Conservation (phyloP, 2,113 vertebrate genomes). For the Labeo rohita region DNA sequence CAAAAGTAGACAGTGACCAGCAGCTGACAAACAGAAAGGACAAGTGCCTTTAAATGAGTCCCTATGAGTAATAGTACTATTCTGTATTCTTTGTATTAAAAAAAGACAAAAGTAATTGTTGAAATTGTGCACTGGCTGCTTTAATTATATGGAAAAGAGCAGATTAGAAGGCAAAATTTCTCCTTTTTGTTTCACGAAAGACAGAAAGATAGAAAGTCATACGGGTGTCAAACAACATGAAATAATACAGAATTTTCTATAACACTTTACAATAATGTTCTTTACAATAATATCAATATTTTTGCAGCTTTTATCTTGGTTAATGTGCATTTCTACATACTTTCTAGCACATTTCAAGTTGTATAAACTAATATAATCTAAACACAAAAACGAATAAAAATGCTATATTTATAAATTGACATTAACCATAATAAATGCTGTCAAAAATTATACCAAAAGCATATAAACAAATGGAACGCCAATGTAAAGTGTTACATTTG, state of each 20-base stretch:
- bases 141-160: not conserved
- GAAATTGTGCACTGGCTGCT: not conserved
- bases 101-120: not conserved
- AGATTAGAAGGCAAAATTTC: not conserved
- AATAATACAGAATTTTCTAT: not conserved
- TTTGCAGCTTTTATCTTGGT: not conserved
- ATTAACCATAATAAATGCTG: not conserved
- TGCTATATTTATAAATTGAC: not conserved
- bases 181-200: not conserved
- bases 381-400: not conserved
- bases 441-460: not conserved
- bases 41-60: not conserved
- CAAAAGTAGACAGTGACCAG: not conserved
- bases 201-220: not conserved
- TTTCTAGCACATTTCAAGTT: not conserved
- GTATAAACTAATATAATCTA: not conserved
- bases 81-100: not conserved
- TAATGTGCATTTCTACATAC: not conserved
- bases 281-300: not conserved
- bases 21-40: not conserved
- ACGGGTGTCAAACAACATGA: not conserved
- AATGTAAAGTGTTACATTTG: not conserved
- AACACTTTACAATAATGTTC: not conserved
- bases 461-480: not conserved
- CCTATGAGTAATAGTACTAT: not conserved